Conservation (phyloP, 2,797 vertebrate genomes). For the Paguma larvata region DNA sequence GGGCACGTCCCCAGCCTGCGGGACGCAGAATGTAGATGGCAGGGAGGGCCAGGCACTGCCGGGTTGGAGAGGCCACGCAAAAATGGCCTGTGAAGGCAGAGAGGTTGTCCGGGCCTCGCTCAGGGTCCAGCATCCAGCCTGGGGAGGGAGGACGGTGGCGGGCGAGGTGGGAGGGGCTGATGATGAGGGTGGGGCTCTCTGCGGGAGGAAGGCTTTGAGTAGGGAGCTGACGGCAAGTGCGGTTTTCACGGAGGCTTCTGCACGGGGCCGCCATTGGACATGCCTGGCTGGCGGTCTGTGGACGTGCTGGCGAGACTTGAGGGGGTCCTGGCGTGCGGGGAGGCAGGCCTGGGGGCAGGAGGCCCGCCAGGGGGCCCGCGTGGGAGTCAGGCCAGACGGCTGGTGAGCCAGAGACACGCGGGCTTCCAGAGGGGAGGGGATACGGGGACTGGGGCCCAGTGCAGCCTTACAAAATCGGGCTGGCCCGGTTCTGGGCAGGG, state of each 20-base stretch:
- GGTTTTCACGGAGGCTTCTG: background rate
- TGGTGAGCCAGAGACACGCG: background rate
- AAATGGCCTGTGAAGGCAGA: background rate
- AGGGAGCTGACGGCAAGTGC: background rate
- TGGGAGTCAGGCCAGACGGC: background rate
- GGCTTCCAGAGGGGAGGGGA: background rate
- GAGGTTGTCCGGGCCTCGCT: background rate
- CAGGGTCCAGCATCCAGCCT: no score
- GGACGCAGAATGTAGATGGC: background rate
- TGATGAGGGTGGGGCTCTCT: background rate
- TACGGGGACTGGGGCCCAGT: accelerated
- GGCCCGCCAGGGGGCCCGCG: accelerated
- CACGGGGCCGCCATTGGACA: background rate
- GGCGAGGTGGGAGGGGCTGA: no score
- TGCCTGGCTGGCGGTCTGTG: background rate
- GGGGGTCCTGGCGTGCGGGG: background rate
- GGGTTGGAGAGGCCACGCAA: background rate
- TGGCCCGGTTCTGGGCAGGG: accelerated
- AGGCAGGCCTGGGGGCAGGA: background rate
- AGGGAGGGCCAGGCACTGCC: background rate
- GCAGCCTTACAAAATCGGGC: accelerated
- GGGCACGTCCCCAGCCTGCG: background rate
- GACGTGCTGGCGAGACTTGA: background rate
- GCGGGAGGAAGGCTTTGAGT: background rate
- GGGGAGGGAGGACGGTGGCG: accelerated